Evolutionary conservation across 2,888 invertebrate species (phyloP).

Genomic region (Bedellia somnulentella): DNA sequence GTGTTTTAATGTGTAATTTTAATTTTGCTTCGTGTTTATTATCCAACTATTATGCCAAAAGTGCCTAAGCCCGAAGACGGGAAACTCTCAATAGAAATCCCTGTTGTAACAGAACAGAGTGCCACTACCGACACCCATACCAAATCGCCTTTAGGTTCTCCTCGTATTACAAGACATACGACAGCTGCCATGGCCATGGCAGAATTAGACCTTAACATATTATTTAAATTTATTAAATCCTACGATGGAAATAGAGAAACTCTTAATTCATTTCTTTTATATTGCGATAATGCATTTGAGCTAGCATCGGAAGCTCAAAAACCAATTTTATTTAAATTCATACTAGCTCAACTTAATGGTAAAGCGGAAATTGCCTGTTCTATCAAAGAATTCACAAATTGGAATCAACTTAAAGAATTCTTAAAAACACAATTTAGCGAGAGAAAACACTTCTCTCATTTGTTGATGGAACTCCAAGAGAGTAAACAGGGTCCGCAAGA

Average conservation of each 20-base stretch:
- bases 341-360: background rate
- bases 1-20: no score
- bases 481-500: slow-evolving; percentile 1
- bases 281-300: background rate
- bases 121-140: no score
- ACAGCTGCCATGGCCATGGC: no score
- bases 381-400: background rate
- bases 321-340: slow-evolving; percentile 1
- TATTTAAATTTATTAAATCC: background rate
- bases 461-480: slow-evolving; percentile 1
- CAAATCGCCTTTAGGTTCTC: no score
- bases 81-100: no score
- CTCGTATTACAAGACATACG: no score
- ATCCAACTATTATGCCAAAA: no score
- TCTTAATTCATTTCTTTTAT: background rate
- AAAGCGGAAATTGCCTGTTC: background rate
- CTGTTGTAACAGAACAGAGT: no score
- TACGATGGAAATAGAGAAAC: no score
- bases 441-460: slow-evolving; percentile 1
- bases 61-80: no score
- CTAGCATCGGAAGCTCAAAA: background rate
- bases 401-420: no score
- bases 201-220: background rate
- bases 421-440: background rate
- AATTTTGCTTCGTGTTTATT: no score